Percentiles rank a stretch among this genome's conserved stretches.
Evolutionary conservation across 2,888 invertebrate species (phyloP).

Genomic region (Orthosia incerta): DNA sequence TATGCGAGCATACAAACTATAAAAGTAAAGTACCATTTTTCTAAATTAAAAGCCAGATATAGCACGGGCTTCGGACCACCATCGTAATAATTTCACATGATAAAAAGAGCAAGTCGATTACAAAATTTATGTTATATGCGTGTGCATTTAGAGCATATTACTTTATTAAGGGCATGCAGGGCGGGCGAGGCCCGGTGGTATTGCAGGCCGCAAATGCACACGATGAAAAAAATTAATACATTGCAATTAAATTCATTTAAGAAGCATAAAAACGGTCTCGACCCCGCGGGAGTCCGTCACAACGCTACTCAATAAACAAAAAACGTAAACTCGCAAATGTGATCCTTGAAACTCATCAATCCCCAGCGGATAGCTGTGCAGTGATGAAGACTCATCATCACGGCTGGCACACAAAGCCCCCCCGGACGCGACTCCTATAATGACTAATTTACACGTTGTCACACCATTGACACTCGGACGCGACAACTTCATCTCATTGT

Average conservation of each 20-base stretch:
- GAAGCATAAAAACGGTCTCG: slow-evolving; percentile 83
- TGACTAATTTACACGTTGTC: slow-evolving; percentile 90
- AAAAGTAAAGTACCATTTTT: slow-evolving; percentile 82
- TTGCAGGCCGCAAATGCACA: slow-evolving; percentile 80
- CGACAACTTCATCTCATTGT: slow-evolving; percentile 89
- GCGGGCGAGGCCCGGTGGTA: slow-evolving; percentile 83
- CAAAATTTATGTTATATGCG: slow-evolving; percentile 89
- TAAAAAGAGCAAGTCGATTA: slow-evolving; percentile 87
- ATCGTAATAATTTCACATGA: slow-evolving; percentile 86
- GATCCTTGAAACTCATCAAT: slow-evolving; percentile 78
- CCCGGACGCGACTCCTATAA: slow-evolving; percentile 85
- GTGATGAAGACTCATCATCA: slow-evolving; percentile 74
- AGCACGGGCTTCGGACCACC: slow-evolving; percentile 85
- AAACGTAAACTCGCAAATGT: slow-evolving; percentile 76
- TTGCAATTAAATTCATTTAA: slow-evolving; percentile 87
- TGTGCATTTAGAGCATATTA: slow-evolving; percentile 90
- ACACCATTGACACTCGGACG: slow-evolving; percentile 86
- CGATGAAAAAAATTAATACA: slow-evolving; percentile 86
- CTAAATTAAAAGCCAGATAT: slow-evolving; percentile 86
- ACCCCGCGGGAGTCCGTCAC: slow-evolving; percentile 80
- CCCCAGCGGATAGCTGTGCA: slow-evolving; percentile 76
- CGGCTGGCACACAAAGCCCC: slow-evolving; percentile 83
- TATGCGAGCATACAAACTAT: slow-evolving; percentile 77
- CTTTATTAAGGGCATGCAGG: slow-evolving; percentile 89
- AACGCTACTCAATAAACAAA: slow-evolving; percentile 77